A percentile compares a stretch with the other conserved stretches of the same genome.
Conservation (phyloP, 2,888 invertebrate species). For the Lissocephala sabroskyi region DNA sequence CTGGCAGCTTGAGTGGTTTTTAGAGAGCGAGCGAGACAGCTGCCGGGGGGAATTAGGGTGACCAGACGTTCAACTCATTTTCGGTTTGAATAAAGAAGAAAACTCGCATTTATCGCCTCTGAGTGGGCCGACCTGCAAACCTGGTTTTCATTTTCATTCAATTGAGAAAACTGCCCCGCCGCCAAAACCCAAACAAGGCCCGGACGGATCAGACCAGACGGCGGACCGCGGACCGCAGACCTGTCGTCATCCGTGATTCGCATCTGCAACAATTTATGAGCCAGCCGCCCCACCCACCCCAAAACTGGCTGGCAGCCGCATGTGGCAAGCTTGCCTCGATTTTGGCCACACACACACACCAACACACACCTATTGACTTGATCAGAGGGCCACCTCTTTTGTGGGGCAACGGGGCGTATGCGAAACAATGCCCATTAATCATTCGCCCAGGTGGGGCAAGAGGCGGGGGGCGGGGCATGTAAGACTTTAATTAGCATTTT, state of each 20-base stretch:
- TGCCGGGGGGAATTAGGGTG: not conserved
- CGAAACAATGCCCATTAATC: slow-evolving; percentile 55
- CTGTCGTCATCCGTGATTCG: slow-evolving; percentile 33
- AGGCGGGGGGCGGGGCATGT: slow-evolving; percentile 16
- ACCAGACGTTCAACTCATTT: no score
- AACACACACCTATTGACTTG: no score
- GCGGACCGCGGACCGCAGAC: slow-evolving; percentile 34
- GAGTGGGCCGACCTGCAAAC: slow-evolving; percentile 45
- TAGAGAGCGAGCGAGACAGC: slow-evolving; percentile 9
- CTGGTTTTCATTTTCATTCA: slow-evolving; percentile 64
- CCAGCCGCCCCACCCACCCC: slow-evolving; percentile 15
- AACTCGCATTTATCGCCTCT: not conserved
- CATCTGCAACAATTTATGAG: slow-evolving; percentile 42
- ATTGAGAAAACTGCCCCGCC: slow-evolving; percentile 23
- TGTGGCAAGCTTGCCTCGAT: slow-evolving; percentile 45
- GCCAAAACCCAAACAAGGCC: slow-evolving; percentile 10
- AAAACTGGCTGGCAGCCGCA: slow-evolving; percentile 18
- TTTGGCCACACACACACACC: no score
- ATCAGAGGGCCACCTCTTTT: no score
- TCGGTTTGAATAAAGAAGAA: no score
- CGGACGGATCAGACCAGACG: slow-evolving; percentile 15
- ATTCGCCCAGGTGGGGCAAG: slow-evolving; percentile 17
- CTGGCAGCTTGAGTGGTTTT: no score
- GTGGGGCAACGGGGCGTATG: slow-evolving; percentile 38
- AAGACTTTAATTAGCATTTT: slow-evolving; percentile 47